A percentile compares a stretch with the other conserved stretches of the same genome.
phyloP scores from a whole-genome alignment of 2,888 invertebrate genomes.

The Agriopis marginaria region DNA sequence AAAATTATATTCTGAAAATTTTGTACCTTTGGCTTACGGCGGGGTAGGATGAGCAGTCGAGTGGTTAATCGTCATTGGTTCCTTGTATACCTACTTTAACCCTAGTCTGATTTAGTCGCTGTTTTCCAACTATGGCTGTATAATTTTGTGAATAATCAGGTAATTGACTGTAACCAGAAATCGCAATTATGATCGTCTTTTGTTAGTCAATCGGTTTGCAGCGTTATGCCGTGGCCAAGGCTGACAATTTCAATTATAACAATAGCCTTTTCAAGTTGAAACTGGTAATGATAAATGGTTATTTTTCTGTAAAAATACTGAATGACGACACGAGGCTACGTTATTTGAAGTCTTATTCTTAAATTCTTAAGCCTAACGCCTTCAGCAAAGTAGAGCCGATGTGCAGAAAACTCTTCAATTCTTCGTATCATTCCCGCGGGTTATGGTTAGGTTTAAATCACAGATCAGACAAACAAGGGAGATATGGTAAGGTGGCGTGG shows the following conservation, averaged over 20 bases:
- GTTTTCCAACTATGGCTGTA: not conserved
- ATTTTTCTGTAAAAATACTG: conserved; percentile 2
- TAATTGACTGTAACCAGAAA: conserved; percentile 4
- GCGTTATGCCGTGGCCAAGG: conserved; percentile 10
- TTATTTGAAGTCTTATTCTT: not conserved
- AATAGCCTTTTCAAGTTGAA: conserved; percentile 9
- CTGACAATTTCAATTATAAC: conserved; percentile 11
- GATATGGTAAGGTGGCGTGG: too few relatives aligned
- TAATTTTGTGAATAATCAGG: conserved; percentile 6
- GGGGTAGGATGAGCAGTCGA: too few relatives aligned
- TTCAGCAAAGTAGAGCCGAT: too few relatives aligned
- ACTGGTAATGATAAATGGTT: conserved; percentile 1
- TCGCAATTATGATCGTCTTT: conserved; percentile 15
- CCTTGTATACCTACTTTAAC: too few relatives aligned
- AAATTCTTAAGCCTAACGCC: too few relatives aligned
- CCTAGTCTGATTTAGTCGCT: not conserved
- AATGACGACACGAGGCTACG: not conserved
- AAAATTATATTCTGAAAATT: too few relatives aligned
- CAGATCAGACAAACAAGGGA: too few relatives aligned
- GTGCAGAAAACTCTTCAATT: too few relatives aligned
- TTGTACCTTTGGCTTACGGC: too few relatives aligned
- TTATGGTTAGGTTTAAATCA: too few relatives aligned
- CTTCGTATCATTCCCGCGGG: too few relatives aligned
- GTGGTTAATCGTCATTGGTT: too few relatives aligned
- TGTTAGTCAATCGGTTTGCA: conserved; percentile 26